These are phyloP conservation scores for Aphidius gifuensis DNA, from an alignment of 1,140 invertebrate species.

Conservation along the genomic window DNA sequence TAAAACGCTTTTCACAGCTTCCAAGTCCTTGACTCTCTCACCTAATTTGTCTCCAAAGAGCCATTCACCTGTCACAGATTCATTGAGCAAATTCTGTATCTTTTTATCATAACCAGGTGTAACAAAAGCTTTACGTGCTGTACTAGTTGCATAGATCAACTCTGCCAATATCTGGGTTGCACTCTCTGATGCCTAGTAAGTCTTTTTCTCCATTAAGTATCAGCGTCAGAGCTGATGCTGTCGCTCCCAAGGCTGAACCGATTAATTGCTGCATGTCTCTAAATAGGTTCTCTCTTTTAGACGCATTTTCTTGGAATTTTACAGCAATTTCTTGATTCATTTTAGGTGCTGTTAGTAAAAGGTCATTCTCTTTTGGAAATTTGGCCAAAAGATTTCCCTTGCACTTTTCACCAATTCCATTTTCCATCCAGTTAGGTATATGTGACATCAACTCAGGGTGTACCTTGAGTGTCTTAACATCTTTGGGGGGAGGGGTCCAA, in stretches of 20 bases:
- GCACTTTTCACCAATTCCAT: not conserved
- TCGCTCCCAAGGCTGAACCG: not conserved
- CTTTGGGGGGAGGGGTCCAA: too few species aligned
- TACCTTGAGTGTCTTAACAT: not conserved
- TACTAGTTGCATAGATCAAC: constrained; percentile 15
- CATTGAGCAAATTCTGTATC: constrained; percentile 29
- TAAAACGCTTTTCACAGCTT: constrained; percentile 11
- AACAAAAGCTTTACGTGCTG: constrained; percentile 23
- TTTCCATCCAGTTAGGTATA: not conserved
- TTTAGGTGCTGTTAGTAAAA: constrained; percentile 1
- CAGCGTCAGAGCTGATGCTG: not conserved
- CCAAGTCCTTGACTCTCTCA: constrained; percentile 19
- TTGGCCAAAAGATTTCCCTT: not conserved
- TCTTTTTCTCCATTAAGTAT: not conserved
- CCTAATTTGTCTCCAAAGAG: constrained; percentile 27
- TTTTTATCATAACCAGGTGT: constrained; percentile 16
- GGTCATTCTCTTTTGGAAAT: constrained; percentile 1
- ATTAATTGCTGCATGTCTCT: not conserved
- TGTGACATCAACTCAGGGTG: not conserved
- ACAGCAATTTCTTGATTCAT: constrained; percentile 7
- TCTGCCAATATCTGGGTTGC: constrained; percentile 2
- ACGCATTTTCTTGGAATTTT: constrained; percentile 1
- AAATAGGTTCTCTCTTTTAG: not conserved
- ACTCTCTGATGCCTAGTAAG: not conserved
- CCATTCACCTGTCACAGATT: constrained; percentile 31